Evolutionary conservation across 2,888 invertebrate genomes (phyloP).

Genomic region (Epistrophe eligans): DNA sequence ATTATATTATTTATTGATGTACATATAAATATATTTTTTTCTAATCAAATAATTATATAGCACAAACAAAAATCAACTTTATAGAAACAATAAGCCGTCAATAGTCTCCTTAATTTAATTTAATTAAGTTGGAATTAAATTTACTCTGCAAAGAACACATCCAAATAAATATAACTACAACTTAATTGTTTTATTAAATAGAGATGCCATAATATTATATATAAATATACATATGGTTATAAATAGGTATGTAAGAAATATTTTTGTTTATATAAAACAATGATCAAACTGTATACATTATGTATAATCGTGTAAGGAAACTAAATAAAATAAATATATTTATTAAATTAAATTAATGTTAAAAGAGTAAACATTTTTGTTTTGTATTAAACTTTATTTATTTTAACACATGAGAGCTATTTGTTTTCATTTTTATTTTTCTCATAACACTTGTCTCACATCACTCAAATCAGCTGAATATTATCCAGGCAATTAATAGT

Average conservation of each 20-base stretch:
- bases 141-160: constrained; percentile 45
- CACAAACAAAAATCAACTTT: constrained; percentile 28
- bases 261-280: constrained; percentile 34
- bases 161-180: constrained; percentile 34
- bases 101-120: constrained; percentile 12
- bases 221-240: background rate
- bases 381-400: constrained; percentile 42
- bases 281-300: constrained; percentile 14
- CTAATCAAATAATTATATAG: constrained; percentile 31
- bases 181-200: constrained; percentile 22
- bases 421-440: constrained; percentile 36
- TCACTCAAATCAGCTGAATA: constrained; percentile 67
- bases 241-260: constrained; percentile 46
- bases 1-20: constrained; percentile 9
- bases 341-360: constrained; percentile 41
- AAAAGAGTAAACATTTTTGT: constrained; percentile 54
- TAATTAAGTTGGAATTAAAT: constrained; percentile 2
- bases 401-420: constrained; percentile 47
- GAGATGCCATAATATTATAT: constrained; percentile 57
- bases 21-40: background rate
- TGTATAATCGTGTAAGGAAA: constrained; percentile 45
- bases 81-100: constrained; percentile 35
- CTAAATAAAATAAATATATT: constrained; percentile 43
- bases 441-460: constrained; percentile 29
- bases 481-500: constrained; percentile 28